Percentiles rank a stretch among this genome's conserved stretches.
phyloP scores from a whole-genome alignment of 2,888 invertebrate genomes.

The Parnassius mnemosyne region DNA sequence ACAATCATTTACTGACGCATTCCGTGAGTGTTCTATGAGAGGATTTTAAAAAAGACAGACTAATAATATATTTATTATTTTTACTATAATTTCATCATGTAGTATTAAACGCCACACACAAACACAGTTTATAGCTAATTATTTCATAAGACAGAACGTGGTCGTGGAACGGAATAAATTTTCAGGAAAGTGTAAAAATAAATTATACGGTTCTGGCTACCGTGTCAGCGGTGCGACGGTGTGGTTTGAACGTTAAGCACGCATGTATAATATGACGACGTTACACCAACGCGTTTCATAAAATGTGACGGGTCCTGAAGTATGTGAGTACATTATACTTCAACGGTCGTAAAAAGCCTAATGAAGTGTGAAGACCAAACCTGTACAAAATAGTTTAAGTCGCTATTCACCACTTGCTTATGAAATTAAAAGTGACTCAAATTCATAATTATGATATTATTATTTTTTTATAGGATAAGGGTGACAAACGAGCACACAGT shows the following conservation, averaged over 20 bases:
- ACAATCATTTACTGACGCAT: no score
- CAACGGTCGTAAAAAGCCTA: no score
- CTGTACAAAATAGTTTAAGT: neutral
- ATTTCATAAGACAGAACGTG: slow-evolving; percentile 41
- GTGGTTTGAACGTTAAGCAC: slow-evolving; percentile 27
- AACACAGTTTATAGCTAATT: slow-evolving; percentile 30
- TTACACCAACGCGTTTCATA: slow-evolving; percentile 10
- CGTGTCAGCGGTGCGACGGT: slow-evolving; percentile 13
- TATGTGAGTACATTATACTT: neutral
- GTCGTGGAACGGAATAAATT: slow-evolving; percentile 42
- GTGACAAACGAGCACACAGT: no score
- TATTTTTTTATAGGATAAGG: no score
- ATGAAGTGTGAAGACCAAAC: neutral
- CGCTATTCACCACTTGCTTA: neutral
- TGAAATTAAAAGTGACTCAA: neutral
- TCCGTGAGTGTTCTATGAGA: no score
- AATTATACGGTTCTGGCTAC: slow-evolving; percentile 38
- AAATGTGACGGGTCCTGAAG: slow-evolving; percentile 5
- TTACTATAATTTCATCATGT: no score
- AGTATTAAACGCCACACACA: neutral
- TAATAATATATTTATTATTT: no score
- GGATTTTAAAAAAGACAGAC: no score
- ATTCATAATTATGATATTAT: neutral
- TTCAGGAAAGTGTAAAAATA: slow-evolving; percentile 40
- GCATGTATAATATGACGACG: slow-evolving; percentile 31